Percentiles rank a stretch among this genome's conserved stretches.
These are phyloP conservation scores for Axinella damicornis DNA, from an alignment of 37 sponge, comb jelly and placozoan genomes.

Conservation along the genomic window DNA sequence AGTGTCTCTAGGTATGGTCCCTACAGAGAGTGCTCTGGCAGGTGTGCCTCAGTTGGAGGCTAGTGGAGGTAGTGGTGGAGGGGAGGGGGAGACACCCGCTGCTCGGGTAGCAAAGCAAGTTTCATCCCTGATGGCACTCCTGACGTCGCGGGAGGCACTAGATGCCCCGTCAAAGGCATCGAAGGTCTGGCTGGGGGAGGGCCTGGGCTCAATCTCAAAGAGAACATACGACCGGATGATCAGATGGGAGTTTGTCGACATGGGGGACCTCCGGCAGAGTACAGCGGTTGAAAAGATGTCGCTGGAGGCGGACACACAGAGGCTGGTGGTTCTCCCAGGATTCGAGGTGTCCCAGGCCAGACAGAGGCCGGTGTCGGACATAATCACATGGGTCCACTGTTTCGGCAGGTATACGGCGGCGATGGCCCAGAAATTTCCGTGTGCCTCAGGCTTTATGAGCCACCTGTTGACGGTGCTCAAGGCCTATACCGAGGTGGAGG, in stretches of 20 bases:
- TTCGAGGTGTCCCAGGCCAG: neutral
- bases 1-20: conserved; percentile 2
- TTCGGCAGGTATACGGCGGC: conserved; percentile 16
- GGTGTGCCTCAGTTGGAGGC: neutral
- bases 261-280: conserved; percentile 13
- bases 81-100: neutral
- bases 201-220: conserved; percentile 11
- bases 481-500: conserved; percentile 9
- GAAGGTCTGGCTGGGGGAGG: conserved; percentile 22
- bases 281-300: neutral
- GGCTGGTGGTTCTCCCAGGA: conserved; percentile 21
- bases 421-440: conserved; percentile 4
- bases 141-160: neutral
- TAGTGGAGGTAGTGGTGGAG: too few species aligned
- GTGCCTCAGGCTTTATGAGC: conserved; percentile 19
- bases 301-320: neutral
- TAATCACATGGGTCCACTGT: conserved; percentile 6
- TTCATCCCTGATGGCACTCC: neutral
- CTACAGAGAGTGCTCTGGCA: neutral
- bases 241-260: conserved; percentile 19
- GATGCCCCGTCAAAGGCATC: neutral
- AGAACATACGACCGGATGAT: neutral
- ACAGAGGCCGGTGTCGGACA: neutral
- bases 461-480: conserved; percentile 13
- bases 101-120: neutral